phyloP scores from a whole-genome alignment of 2,888 invertebrate species.

The Alitta virens region DNA sequence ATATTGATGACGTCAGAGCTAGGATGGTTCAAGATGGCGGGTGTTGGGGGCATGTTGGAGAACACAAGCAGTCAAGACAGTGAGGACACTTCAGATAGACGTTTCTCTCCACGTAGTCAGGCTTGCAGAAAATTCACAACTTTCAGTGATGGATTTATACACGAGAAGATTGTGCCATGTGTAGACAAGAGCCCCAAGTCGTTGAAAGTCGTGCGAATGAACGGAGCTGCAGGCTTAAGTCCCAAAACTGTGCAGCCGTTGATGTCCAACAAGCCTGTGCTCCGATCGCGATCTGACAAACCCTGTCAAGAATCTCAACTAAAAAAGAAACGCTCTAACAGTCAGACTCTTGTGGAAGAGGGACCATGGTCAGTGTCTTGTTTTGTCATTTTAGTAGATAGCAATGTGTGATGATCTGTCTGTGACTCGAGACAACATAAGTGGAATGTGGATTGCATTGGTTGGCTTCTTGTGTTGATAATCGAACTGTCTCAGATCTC shows the following conservation, averaged over 20 bases:
- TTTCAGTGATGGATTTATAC: constrained; percentile 38
- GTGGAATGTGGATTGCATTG: too few species aligned
- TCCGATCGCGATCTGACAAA: constrained; percentile 36
- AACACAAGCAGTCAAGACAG: constrained; percentile 40
- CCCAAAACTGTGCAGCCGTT: constrained; percentile 31
- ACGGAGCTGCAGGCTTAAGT: constrained; percentile 25
- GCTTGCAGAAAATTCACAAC: constrained; percentile 46
- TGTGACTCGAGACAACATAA: constrained; percentile 1
- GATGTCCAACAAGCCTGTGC: constrained; percentile 44
- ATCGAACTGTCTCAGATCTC: too few species aligned
- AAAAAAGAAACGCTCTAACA: constrained; percentile 6
- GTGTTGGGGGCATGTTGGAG: constrained; percentile 44
- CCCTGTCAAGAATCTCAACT: constrained; percentile 3
- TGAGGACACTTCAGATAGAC: constrained; percentile 38
- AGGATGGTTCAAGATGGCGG: constrained; percentile 48
- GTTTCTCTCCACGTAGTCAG: constrained; percentile 34
- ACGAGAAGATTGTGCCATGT: constrained; percentile 35
- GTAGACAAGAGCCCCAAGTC: constrained; percentile 33
- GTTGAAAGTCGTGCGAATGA: constrained; percentile 34
- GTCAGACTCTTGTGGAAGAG: not conserved
- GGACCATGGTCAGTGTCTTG: constrained; percentile 5
- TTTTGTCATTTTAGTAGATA: not conserved
- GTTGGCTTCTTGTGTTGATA: too few species aligned
- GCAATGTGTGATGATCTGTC: not conserved
- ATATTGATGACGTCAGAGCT: constrained; percentile 40